phyloP scores from a whole-genome alignment of 2,888 invertebrate genomes.

The Phyto melanocephala region DNA sequence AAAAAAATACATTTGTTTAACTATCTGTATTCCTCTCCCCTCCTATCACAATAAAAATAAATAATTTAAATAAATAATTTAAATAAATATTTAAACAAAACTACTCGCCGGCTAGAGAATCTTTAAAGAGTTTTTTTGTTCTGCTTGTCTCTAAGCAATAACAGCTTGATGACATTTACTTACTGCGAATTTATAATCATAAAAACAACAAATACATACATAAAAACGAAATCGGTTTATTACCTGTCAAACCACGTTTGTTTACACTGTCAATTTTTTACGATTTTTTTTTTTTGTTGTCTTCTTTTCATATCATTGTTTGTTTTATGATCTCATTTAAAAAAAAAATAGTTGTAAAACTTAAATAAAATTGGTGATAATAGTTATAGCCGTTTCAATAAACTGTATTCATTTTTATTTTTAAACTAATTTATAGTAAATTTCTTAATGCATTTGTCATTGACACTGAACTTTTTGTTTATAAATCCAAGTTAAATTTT shows the following conservation, averaged over 20 bases:
- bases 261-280: conserved; percentile 24
- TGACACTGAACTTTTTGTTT: conserved; percentile 33
- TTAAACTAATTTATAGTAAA: neutral
- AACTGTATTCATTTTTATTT: conserved; percentile 22
- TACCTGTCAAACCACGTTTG: conserved; percentile 25
- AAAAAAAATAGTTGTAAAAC: conserved; percentile 11
- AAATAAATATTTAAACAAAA: conserved; percentile 21
- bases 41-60: too few species aligned
- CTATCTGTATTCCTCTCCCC: too few species aligned
- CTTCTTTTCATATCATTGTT: too few species aligned
- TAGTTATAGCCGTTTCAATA: neutral
- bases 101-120: neutral
- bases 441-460: conserved; percentile 30
- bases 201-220: neutral
- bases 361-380: neutral
- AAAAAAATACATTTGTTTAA: too few species aligned
- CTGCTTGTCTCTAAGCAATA: neutral
- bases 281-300: neutral
- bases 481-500: neutral
- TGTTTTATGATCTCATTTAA: conserved; percentile 55
- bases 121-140: neutral
- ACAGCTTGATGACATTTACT: neutral
- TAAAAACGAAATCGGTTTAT: neutral
- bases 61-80: neutral
- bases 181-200: conserved; percentile 16